Conservation (phyloP, 2,113 vertebrate genomes). For the Podarcis muralis region DNA sequence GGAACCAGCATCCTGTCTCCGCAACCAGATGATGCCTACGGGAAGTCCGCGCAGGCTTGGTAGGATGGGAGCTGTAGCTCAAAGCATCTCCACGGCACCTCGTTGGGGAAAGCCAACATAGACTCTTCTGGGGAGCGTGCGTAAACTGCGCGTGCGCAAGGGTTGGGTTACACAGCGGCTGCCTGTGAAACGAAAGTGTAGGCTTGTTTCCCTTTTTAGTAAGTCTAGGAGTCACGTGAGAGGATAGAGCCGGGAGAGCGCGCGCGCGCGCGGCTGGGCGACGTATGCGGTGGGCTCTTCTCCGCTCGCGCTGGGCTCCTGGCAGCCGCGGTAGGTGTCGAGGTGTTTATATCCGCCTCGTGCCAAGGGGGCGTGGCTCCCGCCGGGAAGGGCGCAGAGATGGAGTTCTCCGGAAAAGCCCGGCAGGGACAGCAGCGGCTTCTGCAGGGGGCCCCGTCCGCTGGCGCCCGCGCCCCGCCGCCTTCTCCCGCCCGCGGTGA, state of each 20-base stretch:
- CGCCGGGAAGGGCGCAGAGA: background rate
- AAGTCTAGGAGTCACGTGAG: background rate
- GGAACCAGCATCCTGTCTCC: no score
- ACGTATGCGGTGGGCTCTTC: no score
- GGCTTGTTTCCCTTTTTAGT: background rate
- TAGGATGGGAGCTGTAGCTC: no score
- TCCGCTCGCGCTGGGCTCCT: no score
- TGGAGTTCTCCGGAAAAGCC: slow-evolving; percentile 68
- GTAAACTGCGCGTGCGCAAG: no score
- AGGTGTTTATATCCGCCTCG: background rate
- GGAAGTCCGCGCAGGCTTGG: no score
- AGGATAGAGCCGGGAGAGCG: no score
- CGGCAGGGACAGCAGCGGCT: slow-evolving; percentile 60
- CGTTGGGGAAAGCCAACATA: no score
- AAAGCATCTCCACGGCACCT: no score
- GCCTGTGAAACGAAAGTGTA: background rate
- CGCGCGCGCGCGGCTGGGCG: background rate
- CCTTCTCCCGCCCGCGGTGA: background rate
- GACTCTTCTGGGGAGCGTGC: no score
- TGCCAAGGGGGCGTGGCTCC: background rate
- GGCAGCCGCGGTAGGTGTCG: no score
- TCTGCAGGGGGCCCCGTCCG: background rate
- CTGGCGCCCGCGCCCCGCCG: background rate
- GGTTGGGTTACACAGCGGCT: no score
- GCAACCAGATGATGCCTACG: background rate